Percentiles rank a stretch among this genome's conserved stretches.
phyloP scores from a whole-genome alignment of 2,113 vertebrate species.

The Nothocercus nigrocapillus region DNA sequence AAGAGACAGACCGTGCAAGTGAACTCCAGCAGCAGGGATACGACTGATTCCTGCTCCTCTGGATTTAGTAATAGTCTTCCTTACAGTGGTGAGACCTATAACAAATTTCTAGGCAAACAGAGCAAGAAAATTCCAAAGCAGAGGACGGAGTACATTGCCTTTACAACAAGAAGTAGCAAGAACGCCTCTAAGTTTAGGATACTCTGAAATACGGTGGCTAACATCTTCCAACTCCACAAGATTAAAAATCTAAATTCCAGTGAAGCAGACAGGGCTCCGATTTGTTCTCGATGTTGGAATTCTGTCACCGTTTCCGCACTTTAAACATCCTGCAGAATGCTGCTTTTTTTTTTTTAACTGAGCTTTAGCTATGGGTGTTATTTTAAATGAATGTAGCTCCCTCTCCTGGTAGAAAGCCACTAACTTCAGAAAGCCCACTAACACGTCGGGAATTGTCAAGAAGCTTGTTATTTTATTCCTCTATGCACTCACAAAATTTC shows the following conservation, averaged over 20 bases:
- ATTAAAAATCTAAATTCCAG: not conserved
- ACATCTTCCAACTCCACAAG: not conserved
- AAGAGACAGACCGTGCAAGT: not conserved
- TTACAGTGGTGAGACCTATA: accelerated
- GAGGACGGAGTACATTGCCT: accelerated
- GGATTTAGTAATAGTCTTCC: accelerated
- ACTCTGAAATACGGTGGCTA: not conserved
- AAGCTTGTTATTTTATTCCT: not conserved
- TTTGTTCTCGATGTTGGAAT: not conserved
- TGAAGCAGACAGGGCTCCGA: not conserved
- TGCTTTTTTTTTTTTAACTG: not conserved
- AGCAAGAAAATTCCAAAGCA: not conserved
- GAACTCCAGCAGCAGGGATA: not conserved
- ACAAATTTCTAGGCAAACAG: not conserved
- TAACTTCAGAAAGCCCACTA: constrained; percentile 1
- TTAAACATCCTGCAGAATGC: not conserved
- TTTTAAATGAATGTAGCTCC: constrained; percentile 77
- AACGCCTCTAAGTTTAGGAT: too few relatives aligned
- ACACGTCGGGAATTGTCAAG: not conserved
- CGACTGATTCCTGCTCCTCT: not conserved
- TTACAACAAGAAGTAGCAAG: accelerated
- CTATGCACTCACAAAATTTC: not conserved
- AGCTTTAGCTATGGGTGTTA: not conserved
- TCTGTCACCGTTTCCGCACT: not conserved
- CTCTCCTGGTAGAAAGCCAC: constrained; percentile 71